Percentiles rank a stretch among this genome's conserved stretches.
Evolutionary conservation across 2,113 vertebrate genomes (phyloP).

Genomic region (Lepus timidus): DNA sequence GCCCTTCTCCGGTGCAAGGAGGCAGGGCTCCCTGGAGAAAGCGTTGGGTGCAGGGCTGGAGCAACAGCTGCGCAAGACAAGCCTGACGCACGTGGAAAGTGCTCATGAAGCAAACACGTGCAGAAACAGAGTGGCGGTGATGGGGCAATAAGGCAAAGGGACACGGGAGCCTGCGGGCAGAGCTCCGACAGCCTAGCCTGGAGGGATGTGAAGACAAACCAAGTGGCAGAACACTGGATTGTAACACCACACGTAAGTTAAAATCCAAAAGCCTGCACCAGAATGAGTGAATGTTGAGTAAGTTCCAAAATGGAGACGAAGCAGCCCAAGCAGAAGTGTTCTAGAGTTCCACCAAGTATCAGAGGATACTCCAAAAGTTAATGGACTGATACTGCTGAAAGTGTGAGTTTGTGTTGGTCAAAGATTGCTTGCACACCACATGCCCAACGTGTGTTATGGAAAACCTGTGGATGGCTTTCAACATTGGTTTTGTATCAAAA

Average conservation of each 20-base stretch:
- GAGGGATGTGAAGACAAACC: fast-evolving
- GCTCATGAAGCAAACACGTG: background rate
- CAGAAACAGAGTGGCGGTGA: fast-evolving
- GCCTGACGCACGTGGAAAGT: background rate
- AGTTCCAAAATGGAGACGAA: background rate
- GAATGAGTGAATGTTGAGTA: fast-evolving
- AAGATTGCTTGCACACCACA: too few species aligned
- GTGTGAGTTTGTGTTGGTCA: too few species aligned
- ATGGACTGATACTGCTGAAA: too few species aligned
- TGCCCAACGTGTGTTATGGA: too few species aligned
- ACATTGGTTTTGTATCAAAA: too few species aligned
- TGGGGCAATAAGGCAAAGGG: fast-evolving
- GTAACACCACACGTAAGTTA: too few species aligned
- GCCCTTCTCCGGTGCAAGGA: too few species aligned
- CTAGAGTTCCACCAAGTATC: too few species aligned
- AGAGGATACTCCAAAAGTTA: too few species aligned
- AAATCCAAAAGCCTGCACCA: fast-evolving
- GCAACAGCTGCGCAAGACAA: fast-evolving
- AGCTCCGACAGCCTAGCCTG: background rate
- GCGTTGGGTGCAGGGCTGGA: too few species aligned
- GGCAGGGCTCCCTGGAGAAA: background rate
- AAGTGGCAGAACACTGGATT: fast-evolving
- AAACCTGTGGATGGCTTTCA: too few species aligned
- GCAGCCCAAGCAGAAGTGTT: too few species aligned
- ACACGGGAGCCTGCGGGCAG: fast-evolving